Evolutionary conservation across 1,140 invertebrate species (phyloP).

Genomic region (Bombus polaris): DNA sequence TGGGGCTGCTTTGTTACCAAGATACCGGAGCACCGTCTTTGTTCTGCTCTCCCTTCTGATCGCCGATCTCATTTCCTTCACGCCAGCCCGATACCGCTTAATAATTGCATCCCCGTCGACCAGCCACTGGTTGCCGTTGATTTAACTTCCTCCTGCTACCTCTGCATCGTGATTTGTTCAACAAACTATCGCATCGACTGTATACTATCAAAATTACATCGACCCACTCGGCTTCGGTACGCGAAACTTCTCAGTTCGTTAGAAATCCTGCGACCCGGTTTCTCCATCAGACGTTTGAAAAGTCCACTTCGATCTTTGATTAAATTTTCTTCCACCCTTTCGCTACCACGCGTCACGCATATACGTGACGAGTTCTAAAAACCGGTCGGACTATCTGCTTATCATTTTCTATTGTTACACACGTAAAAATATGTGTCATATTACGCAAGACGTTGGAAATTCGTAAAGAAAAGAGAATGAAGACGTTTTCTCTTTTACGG

Average conservation of each 20-base stretch:
- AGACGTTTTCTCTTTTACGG: too few species aligned
- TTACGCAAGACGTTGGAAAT: too few species aligned
- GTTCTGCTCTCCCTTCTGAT: conserved; percentile 4
- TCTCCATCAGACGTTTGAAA: neutral
- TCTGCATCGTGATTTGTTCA: conserved; percentile 21
- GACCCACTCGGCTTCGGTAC: neutral
- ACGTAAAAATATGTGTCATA: too few species aligned
- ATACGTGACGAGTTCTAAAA: too few species aligned
- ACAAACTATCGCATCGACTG: neutral
- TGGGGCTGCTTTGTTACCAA: conserved; percentile 36
- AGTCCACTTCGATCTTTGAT: neutral
- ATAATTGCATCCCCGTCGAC: conserved; percentile 26
- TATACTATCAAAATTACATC: conserved; percentile 11
- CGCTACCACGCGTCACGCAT: too few species aligned
- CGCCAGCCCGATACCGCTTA: conserved; percentile 33
- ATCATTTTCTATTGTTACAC: too few species aligned
- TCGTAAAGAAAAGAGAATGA: too few species aligned
- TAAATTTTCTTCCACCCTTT: neutral
- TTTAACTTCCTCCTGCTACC: conserved; percentile 17
- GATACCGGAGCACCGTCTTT: conserved; percentile 15
- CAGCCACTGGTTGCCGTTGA: neutral
- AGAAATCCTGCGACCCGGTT: too few species aligned
- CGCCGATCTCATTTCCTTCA: conserved; percentile 51
- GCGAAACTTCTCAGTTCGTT: neutral
- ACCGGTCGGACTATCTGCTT: too few species aligned